A percentile compares a stretch with the other conserved stretches of the same genome.
Evolutionary conservation across 1,140 invertebrate genomes (phyloP).

Genomic region (Drosophila cardini): DNA sequence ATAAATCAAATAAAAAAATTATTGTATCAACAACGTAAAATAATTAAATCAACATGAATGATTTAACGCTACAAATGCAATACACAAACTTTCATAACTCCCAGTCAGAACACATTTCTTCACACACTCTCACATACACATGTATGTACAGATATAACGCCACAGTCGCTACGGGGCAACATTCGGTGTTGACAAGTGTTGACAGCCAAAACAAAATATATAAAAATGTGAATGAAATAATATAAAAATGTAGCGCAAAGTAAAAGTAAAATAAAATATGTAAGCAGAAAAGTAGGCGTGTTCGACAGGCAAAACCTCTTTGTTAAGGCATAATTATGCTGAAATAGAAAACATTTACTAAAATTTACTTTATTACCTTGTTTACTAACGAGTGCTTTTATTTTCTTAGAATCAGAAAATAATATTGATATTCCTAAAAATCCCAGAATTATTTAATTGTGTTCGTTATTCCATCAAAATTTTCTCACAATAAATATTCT

Average conservation of each 20-base stretch:
- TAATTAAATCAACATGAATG: slow-evolving; percentile 83
- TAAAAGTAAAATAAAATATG: slow-evolving; percentile 29
- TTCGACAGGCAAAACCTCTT: neutral
- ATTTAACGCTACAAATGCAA: slow-evolving; percentile 79
- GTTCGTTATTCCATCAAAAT: no score
- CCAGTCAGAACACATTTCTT: slow-evolving; percentile 21
- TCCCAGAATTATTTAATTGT: neutral
- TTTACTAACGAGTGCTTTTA: no score
- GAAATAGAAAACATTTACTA: neutral
- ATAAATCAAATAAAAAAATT: slow-evolving; percentile 69
- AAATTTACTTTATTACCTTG: no score
- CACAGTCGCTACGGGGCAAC: slow-evolving; percentile 45
- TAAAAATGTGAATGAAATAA: slow-evolving; percentile 49
- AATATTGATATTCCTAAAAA: no score
- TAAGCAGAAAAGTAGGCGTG: neutral
- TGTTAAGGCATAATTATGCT: neutral
- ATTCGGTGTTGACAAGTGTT: slow-evolving; percentile 74
- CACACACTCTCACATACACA: slow-evolving; percentile 27
- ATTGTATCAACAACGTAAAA: slow-evolving; percentile 80
- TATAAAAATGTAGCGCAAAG: slow-evolving; percentile 40
- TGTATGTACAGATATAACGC: neutral
- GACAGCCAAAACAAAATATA: slow-evolving; percentile 59
- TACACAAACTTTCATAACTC: slow-evolving; percentile 58
- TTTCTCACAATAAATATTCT: no score
- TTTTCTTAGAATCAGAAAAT: no score